A percentile compares a stretch with the other conserved stretches of the same genome.
Conservation (phyloP, 2,113 vertebrate species). For the Ictidomys tridecemlineatus region DNA sequence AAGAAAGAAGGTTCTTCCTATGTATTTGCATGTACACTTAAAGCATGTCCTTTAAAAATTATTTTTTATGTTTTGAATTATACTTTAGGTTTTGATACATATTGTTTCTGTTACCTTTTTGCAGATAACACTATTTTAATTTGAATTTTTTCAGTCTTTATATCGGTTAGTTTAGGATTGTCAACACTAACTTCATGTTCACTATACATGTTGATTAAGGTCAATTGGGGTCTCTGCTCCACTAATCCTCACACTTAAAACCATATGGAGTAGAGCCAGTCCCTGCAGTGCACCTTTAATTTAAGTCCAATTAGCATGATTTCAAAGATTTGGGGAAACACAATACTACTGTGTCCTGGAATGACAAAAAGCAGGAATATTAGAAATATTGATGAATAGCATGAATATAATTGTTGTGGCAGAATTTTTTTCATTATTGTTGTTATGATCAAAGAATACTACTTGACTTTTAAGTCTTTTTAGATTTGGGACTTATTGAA, state of each 20-base stretch:
- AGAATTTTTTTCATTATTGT: slow-evolving; percentile 10
- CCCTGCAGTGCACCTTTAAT: background rate
- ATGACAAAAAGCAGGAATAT: background rate
- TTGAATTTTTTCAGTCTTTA: background rate
- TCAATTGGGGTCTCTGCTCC: background rate
- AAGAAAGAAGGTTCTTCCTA: background rate
- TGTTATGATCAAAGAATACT: background rate
- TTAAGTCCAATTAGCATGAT: background rate
- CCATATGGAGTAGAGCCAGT: background rate
- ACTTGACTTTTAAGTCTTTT: background rate
- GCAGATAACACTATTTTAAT: background rate
- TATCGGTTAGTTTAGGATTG: background rate
- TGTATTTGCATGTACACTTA: background rate
- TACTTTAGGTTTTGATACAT: background rate
- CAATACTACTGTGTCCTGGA: background rate
- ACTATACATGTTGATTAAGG: background rate
- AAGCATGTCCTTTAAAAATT: background rate
- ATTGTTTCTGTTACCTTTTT: background rate
- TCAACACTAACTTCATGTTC: background rate
- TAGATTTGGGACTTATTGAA: background rate
- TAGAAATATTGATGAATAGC: background rate
- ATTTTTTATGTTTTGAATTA: too few species aligned
- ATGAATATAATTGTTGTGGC: fast-evolving
- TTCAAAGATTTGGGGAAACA: background rate
- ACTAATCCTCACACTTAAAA: background rate